Evolutionary conservation across 2,113 vertebrate species (phyloP).

Genomic region (Uria lomvia): DNA sequence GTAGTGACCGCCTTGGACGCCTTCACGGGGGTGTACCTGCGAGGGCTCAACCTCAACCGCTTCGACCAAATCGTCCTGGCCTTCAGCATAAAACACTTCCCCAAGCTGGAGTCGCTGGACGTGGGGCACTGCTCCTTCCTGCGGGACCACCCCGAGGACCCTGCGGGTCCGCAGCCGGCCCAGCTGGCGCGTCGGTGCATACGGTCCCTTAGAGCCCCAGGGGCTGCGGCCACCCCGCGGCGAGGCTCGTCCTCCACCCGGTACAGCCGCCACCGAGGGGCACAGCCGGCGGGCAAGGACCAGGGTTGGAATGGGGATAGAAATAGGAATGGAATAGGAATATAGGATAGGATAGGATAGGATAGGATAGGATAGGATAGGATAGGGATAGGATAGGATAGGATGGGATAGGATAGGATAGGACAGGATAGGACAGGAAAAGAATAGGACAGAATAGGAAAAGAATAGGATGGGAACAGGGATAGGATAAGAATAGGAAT

Average conservation of each 20-base stretch:
- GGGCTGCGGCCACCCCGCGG: accelerated
- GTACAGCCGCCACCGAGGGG: not conserved
- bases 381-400: no score
- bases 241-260: not conserved
- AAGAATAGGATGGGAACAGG: no score
- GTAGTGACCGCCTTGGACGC: not conserved
- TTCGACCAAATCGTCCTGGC: constrained; percentile 35
- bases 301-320: not conserved
- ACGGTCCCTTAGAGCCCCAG: not conserved
- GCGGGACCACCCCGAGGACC: not conserved
- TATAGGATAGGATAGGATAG: no score
- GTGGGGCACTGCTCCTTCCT: not conserved
- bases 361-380: no score
- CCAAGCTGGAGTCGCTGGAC: not conserved
- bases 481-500: no score
- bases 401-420: no score
- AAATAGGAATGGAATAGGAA: not conserved
- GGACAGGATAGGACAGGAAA: no score
- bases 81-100: constrained; percentile 48
- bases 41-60: not conserved
- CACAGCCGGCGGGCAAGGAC: accelerated
- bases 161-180: accelerated
- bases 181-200: not conserved
- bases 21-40: not conserved
- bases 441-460: no score